phyloP scores from a whole-genome alignment of 2,797 vertebrate genomes.

The Aeoliscus strigatus region DNA sequence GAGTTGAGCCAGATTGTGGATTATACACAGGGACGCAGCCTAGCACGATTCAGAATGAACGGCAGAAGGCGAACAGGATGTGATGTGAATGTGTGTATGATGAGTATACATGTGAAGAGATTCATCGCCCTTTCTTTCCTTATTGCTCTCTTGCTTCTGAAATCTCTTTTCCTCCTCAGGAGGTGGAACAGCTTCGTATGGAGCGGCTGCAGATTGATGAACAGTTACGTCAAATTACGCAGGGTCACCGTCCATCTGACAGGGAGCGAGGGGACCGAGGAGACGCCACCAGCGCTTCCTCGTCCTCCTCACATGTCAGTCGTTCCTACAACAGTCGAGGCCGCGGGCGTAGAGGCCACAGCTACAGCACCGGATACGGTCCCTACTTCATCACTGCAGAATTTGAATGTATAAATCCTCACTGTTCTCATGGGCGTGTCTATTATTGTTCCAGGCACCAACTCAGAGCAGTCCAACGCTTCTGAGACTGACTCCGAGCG shows the following conservation, averaged over 20 bases:
- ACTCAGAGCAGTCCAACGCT: constrained; percentile 93
- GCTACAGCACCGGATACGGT: constrained; percentile 94
- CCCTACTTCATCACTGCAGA: background rate
- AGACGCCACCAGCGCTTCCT: constrained; percentile 74
- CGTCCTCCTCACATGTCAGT: constrained; percentile 76
- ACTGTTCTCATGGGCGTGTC: background rate
- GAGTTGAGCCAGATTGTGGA: constrained; percentile 48
- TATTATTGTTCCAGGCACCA: constrained; percentile 78
- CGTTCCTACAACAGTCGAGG: constrained; percentile 92
- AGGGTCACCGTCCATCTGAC: constrained; percentile 85
- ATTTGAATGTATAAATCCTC: no score
- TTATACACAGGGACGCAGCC: constrained; percentile 42
- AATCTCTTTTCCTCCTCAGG: constrained; percentile 65
- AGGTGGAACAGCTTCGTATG: constrained; percentile 93
- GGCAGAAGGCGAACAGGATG: constrained; percentile 31
- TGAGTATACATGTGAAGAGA: constrained; percentile 15
- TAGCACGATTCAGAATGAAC: constrained; percentile 51
- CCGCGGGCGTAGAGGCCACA: constrained; percentile 87
- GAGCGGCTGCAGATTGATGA: constrained; percentile 97
- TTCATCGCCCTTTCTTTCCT: background rate
- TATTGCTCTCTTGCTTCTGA: background rate
- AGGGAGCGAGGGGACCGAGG: constrained; percentile 72
- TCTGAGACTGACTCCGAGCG: constrained; percentile 97
- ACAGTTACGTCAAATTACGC: constrained; percentile 91
- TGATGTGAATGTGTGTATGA: constrained; percentile 55